These are phyloP conservation scores for Drosophila eugracilis DNA, from an alignment of 1,140 invertebrate genomes.

Conservation along the genomic window DNA sequence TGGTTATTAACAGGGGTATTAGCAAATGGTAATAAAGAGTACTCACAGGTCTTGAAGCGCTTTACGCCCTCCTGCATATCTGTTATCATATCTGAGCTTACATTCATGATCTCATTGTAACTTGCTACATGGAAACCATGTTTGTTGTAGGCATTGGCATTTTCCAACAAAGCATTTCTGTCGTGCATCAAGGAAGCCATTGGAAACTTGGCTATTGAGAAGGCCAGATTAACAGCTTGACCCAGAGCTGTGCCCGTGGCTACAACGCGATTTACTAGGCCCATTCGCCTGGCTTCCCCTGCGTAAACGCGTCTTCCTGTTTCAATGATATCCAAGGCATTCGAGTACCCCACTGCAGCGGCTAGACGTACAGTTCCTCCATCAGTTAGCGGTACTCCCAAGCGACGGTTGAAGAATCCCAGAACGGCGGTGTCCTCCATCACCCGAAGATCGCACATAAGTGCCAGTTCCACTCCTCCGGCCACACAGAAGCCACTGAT, in stretches of 20 bases:
- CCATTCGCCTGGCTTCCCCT: constrained; percentile 91
- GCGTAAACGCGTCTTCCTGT: constrained; percentile 91
- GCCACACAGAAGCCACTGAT: constrained; percentile 95
- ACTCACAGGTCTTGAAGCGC: constrained; percentile 87
- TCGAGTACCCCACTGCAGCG: constrained; percentile 91
- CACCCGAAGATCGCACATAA: constrained; percentile 95
- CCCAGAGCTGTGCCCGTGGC: constrained; percentile 93
- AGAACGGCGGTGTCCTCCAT: constrained; percentile 93
- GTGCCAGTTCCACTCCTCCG: constrained; percentile 94
- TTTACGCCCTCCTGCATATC: constrained; percentile 90
- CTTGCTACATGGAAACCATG: constrained; percentile 87
- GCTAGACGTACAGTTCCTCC: constrained; percentile 92
- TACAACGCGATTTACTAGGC: constrained; percentile 91
- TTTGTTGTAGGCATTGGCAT: constrained; percentile 88
- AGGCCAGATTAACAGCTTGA: constrained; percentile 91
- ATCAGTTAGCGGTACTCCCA: constrained; percentile 93
- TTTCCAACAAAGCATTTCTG: constrained; percentile 86
- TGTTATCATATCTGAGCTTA: constrained; percentile 86
- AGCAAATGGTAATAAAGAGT: background rate
- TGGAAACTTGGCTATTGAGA: constrained; percentile 91
- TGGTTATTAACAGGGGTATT: background rate
- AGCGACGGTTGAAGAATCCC: constrained; percentile 93
- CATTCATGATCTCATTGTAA: constrained; percentile 89
- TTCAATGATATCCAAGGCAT: constrained; percentile 94
- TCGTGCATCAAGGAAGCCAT: constrained; percentile 91